A percentile compares a stretch with the other conserved stretches of the same genome.
Conservation (phyloP, 1,140 invertebrate species). For the Diorhabda carinulata region DNA sequence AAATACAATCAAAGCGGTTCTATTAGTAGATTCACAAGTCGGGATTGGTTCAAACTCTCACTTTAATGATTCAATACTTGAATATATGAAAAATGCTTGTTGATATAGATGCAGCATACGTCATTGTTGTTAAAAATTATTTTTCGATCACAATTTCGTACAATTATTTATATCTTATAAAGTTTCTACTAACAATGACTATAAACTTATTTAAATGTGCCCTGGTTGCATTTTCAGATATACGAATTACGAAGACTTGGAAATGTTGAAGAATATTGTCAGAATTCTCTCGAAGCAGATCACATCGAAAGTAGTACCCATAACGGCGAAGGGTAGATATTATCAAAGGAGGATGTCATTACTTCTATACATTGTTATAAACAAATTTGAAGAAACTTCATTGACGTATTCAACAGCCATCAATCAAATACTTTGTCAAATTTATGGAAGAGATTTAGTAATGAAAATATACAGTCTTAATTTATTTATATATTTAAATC, state of each 20-base stretch:
- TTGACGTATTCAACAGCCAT: conserved; percentile 27
- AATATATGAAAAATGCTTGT: too few species aligned
- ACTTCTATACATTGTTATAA: conserved; percentile 26
- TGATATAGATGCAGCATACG: too few species aligned
- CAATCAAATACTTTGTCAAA: conserved; percentile 26
- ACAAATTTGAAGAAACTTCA: conserved; percentile 30
- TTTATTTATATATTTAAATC: conserved; percentile 25
- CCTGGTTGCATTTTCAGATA: conserved; percentile 13
- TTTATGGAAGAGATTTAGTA: conserved; percentile 19
- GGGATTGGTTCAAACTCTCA: too few species aligned
- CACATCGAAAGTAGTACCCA: conserved; percentile 13
- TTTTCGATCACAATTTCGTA: too few species aligned
- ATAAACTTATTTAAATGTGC: not conserved
- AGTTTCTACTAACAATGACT: too few species aligned
- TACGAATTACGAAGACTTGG: conserved; percentile 24
- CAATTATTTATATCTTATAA: too few species aligned
- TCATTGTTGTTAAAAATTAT: too few species aligned
- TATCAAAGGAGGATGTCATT: conserved; percentile 18
- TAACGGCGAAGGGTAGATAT: conserved; percentile 27
- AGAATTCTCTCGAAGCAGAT: conserved; percentile 24
- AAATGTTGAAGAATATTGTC: conserved; percentile 27
- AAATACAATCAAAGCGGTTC: too few species aligned
- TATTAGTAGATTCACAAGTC: too few species aligned
- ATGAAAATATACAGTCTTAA: conserved; percentile 27
- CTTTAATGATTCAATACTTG: too few species aligned